phyloP scores from a whole-genome alignment of 2,797 vertebrate genomes.

The Ctenosaura bakeri region DNA sequence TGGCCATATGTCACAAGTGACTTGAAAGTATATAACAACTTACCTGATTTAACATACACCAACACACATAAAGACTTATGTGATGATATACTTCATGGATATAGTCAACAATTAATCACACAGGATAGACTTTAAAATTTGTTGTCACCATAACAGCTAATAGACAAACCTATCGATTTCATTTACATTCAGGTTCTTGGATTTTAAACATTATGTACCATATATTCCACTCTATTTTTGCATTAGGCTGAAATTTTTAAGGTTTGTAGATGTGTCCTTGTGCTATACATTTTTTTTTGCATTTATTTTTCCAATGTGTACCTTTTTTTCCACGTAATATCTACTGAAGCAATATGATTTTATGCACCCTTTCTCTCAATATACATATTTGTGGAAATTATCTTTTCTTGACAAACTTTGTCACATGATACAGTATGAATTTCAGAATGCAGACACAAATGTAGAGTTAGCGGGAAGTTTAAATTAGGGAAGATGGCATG shows the following conservation, averaged over 20 bases:
- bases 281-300: too few species aligned
- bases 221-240: not conserved
- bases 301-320: not conserved
- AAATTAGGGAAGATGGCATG: too few species aligned
- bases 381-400: not conserved
- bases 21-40: too few species aligned
- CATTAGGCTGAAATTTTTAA: not conserved
- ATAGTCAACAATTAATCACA: not conserved
- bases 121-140: not conserved
- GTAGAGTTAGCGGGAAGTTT: too few species aligned
- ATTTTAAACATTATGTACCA: not conserved
- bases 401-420: not conserved
- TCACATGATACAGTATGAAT: too few species aligned
- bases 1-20: too few species aligned
- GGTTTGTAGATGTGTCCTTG: not conserved
- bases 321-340: not conserved
- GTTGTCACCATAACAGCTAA: not conserved
- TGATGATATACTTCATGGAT: not conserved
- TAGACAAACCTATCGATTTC: not conserved
- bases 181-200: not conserved
- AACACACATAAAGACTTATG: not conserved
- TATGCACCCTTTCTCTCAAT: not conserved
- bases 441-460: too few species aligned
- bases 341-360: too few species aligned
- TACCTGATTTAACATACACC: too few species aligned